Conservation (phyloP, 2,888 invertebrate species). For the Chymomyza fuscimana region DNA sequence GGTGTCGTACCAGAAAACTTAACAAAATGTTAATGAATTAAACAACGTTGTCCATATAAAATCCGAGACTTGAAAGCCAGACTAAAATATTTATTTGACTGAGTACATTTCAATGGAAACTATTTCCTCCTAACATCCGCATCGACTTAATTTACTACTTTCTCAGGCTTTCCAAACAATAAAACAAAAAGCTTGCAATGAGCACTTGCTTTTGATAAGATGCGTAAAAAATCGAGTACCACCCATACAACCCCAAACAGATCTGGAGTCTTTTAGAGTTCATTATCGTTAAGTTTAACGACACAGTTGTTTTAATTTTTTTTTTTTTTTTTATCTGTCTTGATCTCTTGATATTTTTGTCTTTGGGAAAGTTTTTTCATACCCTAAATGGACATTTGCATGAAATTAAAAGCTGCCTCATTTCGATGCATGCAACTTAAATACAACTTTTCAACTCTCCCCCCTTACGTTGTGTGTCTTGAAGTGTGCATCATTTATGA, state of each 20-base stretch:
- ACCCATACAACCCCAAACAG: background rate
- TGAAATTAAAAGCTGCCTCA: constrained; percentile 45
- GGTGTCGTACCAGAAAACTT: too few relatives aligned
- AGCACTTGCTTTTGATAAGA: background rate
- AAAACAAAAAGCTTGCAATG: background rate
- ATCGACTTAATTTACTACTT: background rate
- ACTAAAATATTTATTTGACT: too few relatives aligned
- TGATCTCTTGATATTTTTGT: constrained; percentile 25
- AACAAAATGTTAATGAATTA: too few relatives aligned
- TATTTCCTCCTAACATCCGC: background rate
- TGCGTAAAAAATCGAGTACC: background rate
- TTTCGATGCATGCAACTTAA: constrained; percentile 31
- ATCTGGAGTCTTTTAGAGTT: background rate
- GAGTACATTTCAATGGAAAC: too few relatives aligned
- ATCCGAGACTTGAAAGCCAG: too few relatives aligned
- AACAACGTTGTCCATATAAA: too few relatives aligned
- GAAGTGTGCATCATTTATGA: constrained; percentile 54
- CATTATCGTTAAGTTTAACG: constrained; percentile 30
- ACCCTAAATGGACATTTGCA: constrained; percentile 52
- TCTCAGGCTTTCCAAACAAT: background rate
- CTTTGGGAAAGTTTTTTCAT: constrained; percentile 54
- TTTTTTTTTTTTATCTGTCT: background rate
- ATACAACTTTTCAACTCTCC: constrained; percentile 22
- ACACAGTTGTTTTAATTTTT: constrained; percentile 21
- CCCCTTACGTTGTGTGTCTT: constrained; percentile 42